Evolutionary conservation across 2,888 invertebrate genomes (phyloP).

Genomic region (Thysanoteuthis rhombus): DNA sequence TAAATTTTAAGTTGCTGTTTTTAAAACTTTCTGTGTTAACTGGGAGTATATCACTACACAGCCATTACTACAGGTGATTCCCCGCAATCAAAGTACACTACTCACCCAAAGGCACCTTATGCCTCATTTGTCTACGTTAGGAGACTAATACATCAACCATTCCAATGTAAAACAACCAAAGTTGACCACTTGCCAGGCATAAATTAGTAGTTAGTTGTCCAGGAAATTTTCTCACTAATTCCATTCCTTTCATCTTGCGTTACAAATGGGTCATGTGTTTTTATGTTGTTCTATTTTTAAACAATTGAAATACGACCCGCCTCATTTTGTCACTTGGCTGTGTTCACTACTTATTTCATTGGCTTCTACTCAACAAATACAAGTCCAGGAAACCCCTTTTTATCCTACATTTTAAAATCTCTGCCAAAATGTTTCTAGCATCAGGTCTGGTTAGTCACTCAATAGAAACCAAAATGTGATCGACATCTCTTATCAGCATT

Average conservation of each 20-base stretch:
- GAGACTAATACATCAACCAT: not conserved
- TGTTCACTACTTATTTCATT: not conserved
- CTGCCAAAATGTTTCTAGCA: too few species aligned
- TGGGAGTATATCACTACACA: not conserved
- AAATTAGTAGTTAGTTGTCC: not conserved
- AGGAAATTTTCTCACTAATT: not conserved
- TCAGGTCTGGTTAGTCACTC: too few species aligned
- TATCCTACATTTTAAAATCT: too few species aligned
- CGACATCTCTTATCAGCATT: too few species aligned
- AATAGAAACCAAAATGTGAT: too few species aligned
- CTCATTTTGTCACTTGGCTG: not conserved
- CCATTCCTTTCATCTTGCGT: not conserved
- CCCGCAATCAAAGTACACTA: not conserved
- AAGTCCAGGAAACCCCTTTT: too few species aligned
- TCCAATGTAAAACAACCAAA: too few species aligned
- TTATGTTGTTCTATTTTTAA: not conserved
- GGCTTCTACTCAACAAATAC: not conserved
- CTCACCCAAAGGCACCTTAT: not conserved
- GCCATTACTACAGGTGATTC: not conserved
- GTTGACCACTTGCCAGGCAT: not conserved
- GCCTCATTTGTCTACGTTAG: not conserved
- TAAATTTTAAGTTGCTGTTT: too few species aligned
- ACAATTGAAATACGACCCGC: not conserved
- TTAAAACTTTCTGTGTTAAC: not conserved
- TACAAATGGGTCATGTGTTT: not conserved